Percentiles rank a stretch among this genome's conserved stretches.
phyloP scores from a whole-genome alignment of 2,113 vertebrate species.

The Bagarius yarrelli region DNA sequence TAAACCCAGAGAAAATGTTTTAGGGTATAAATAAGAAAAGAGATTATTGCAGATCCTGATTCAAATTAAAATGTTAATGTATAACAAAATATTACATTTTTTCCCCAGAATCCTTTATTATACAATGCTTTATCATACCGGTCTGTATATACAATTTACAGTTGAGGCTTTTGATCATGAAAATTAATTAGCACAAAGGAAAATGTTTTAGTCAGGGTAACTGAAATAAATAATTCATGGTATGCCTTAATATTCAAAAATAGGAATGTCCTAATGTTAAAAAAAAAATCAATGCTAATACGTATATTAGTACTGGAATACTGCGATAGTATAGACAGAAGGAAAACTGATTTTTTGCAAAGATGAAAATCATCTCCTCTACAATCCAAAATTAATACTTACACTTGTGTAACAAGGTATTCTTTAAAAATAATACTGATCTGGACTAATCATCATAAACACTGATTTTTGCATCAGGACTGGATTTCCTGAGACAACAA shows the following conservation, averaged over 20 bases:
- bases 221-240: slow-evolving; percentile 41
- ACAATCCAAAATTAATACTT: background rate
- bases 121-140: slow-evolving; percentile 48
- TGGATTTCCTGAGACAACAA: background rate
- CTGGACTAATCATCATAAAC: background rate
- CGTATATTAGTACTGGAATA: slow-evolving; percentile 20
- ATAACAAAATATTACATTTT: too few relatives aligned
- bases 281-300: slow-evolving; percentile 42
- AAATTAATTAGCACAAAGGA: slow-evolving; percentile 50
- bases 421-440: background rate
- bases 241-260: slow-evolving; percentile 59
- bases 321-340: background rate
- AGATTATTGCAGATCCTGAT: too few relatives aligned
- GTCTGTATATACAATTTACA: slow-evolving; percentile 61
- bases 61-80: too few relatives aligned
- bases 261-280: slow-evolving; percentile 32
- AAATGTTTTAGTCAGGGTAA: background rate
- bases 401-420: background rate
- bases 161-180: slow-evolving; percentile 45
- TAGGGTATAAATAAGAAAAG: too few relatives aligned
- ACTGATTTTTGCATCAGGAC: background rate
- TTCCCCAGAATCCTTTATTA: slow-evolving; percentile 58
- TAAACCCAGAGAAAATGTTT: too few relatives aligned
- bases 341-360: background rate
- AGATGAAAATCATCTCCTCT: background rate